phyloP scores from a whole-genome alignment of 2,797 vertebrate species.

The Acanthornis magna region DNA sequence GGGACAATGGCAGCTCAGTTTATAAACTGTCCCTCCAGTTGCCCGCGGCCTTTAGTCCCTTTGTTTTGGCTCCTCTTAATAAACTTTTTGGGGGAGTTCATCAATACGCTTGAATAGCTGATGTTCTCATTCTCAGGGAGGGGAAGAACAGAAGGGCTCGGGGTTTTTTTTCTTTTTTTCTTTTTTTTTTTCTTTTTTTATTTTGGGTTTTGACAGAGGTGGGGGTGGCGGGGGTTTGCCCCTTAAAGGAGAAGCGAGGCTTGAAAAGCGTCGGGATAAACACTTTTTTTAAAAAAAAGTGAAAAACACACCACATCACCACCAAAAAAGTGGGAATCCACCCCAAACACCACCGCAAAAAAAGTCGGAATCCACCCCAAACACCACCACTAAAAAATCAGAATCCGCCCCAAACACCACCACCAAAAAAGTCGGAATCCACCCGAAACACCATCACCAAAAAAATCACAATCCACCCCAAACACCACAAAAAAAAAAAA shows the following conservation, averaged over 20 bases:
- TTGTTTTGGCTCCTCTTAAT: conserved; percentile 94
- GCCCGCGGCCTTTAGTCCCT: conserved; percentile 82
- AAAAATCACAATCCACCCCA: too few relatives aligned
- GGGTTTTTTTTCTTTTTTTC: conserved; percentile 12
- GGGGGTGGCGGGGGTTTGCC: conserved; percentile 68
- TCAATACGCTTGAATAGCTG: conserved; percentile 90
- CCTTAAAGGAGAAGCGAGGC: conserved; percentile 80
- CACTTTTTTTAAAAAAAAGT: conserved; percentile 59
- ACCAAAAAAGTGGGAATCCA: too few relatives aligned
- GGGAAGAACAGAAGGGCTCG: conserved; percentile 87
- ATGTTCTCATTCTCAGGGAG: conserved; percentile 87
- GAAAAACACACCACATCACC: not conserved
- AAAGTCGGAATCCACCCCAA: too few relatives aligned
- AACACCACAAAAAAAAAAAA: too few relatives aligned
- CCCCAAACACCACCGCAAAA: too few relatives aligned
- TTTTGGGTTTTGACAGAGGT: conserved; percentile 72
- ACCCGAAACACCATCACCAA: too few relatives aligned
- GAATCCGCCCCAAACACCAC: conserved; percentile 7
- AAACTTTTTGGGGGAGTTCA: conserved; percentile 99
- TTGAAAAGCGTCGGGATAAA: conserved; percentile 84
- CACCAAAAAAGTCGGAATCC: too few relatives aligned
- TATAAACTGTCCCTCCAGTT: conserved; percentile 91
- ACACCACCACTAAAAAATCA: not conserved
- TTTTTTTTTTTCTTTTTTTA: conserved; percentile 15
- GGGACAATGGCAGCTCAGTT: conserved; percentile 89